Conservation (phyloP, 2,113 vertebrate species). For the Peromyscus polionotus region DNA sequence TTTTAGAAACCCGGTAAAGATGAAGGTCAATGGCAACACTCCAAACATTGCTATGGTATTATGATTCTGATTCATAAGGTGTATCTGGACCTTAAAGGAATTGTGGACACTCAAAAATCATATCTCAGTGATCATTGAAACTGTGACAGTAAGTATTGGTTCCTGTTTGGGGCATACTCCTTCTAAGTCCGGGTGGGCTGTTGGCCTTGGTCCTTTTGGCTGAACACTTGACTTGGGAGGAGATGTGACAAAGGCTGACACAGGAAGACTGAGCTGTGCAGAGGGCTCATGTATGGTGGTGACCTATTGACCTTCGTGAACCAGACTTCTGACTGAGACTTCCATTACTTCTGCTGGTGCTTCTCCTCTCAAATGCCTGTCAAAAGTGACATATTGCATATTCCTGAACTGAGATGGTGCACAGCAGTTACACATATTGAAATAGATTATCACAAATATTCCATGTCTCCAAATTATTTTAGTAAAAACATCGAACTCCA, state of each 20-base stretch:
- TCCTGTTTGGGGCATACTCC: not conserved
- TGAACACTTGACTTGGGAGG: not conserved
- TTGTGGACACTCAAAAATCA: not conserved
- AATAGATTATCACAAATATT: not conserved
- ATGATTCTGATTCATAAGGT: not conserved
- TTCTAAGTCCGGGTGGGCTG: not conserved
- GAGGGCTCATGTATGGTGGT: not conserved
- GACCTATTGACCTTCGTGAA: not conserved
- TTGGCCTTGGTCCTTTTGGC: not conserved
- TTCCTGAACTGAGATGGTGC: not conserved
- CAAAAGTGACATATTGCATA: not conserved
- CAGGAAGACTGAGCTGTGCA: not conserved
- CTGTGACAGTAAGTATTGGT: not conserved
- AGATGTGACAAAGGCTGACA: not conserved
- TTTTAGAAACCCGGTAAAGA: not conserved
- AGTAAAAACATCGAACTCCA: not conserved
- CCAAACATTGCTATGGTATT: not conserved
- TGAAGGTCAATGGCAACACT: not conserved
- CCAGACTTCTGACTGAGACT: not conserved
- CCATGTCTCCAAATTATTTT: not conserved
- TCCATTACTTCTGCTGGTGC: not conserved
- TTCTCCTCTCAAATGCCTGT: not conserved
- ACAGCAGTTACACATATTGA: not conserved
- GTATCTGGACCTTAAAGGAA: not conserved
- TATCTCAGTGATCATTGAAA: not conserved